phyloP scores from a whole-genome alignment of 2,888 invertebrate species.

The Galeopsomyia nigrocyanea region DNA sequence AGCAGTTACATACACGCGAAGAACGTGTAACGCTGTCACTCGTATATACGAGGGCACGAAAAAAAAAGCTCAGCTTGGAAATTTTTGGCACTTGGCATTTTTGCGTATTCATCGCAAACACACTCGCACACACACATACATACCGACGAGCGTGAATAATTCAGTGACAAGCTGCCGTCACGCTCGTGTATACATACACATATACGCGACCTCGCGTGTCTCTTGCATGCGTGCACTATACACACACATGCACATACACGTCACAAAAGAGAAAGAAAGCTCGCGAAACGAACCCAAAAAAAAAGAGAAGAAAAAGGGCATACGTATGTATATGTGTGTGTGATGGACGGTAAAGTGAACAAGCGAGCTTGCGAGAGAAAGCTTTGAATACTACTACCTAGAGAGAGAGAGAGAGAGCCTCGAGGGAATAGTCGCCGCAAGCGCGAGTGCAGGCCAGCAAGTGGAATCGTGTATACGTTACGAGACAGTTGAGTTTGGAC shows the following conservation, averaged over 20 bases:
- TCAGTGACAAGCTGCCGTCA: slow-evolving; percentile 43
- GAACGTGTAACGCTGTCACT: no score
- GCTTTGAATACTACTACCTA: slow-evolving; percentile 1
- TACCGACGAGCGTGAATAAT: slow-evolving; percentile 37
- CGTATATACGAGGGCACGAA: no score
- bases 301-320: background rate
- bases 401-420: background rate
- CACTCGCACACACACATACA: slow-evolving; percentile 1
- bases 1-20: background rate
- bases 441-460: background rate
- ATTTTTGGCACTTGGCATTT: slow-evolving; percentile 15
- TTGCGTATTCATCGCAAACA: background rate
- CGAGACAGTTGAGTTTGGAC: no score
- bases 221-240: slow-evolving; percentile 17
- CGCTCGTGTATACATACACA: background rate
- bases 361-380: slow-evolving; percentile 10
- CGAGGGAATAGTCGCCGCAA: slow-evolving; percentile 20
- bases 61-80: no score
- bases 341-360: slow-evolving; percentile 9
- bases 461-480: background rate
- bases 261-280: background rate
- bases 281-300: background rate
- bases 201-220: slow-evolving; percentile 40
- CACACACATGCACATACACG: slow-evolving; percentile 8
- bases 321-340: background rate